Percentiles rank a stretch among this genome's conserved stretches.
Evolutionary conservation across 1,140 invertebrate genomes (phyloP).

Genomic region (Drosophila murphyi): DNA sequence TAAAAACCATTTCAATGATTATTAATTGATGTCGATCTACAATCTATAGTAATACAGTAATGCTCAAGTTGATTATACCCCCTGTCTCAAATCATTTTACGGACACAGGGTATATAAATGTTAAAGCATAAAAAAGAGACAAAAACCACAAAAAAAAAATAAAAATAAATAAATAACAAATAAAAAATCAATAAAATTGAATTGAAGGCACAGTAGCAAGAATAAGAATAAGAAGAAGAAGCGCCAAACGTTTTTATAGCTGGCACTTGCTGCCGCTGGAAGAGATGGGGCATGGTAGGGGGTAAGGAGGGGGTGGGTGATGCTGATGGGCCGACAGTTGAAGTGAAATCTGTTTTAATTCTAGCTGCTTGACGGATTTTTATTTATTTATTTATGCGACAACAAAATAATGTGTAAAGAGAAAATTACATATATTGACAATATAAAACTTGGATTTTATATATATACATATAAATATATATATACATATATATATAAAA

Average conservation of each 20-base stretch:
- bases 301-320: background rate
- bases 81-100: background rate
- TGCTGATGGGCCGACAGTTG: constrained; percentile 30
- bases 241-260: constrained; percentile 71
- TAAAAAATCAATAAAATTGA: constrained; percentile 80
- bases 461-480: constrained; percentile 9
- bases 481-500: background rate
- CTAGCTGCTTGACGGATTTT: constrained; percentile 54
- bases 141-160: background rate
- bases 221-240: constrained; percentile 4
- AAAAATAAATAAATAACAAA: background rate
- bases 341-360: constrained; percentile 73
- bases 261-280: constrained; percentile 39
- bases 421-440: constrained; percentile 1
- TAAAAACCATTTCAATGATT: background rate
- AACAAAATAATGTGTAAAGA: background rate
- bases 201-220: constrained; percentile 49
- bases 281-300: background rate
- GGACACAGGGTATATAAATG: constrained; percentile 31
- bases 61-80: constrained; percentile 11
- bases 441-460: background rate
- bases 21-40: too few species aligned
- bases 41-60: too few species aligned
- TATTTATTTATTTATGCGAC: constrained; percentile 51
- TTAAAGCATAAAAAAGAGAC: constrained; percentile 11